phyloP scores from a whole-genome alignment of 2,113 vertebrate genomes.

The Xiphias gladius region DNA sequence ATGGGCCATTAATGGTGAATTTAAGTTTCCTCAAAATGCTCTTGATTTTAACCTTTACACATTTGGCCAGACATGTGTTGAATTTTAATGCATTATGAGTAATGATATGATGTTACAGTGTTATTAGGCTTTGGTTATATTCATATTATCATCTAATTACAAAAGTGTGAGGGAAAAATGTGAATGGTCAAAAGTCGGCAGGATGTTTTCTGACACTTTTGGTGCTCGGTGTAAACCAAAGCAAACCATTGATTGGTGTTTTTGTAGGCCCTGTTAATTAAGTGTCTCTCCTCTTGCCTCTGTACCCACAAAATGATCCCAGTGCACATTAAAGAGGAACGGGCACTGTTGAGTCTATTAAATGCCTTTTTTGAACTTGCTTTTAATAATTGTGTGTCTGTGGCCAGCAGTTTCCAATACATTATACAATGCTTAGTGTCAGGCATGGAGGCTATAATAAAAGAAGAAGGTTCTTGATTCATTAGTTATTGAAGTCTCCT shows the following conservation, averaged over 20 bases:
- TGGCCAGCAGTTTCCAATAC: conserved; percentile 69
- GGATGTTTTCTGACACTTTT: conserved; percentile 53
- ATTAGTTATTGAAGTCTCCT: conserved; percentile 80
- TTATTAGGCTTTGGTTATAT: conserved; percentile 21
- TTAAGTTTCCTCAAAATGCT: conserved; percentile 35
- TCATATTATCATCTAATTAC: conserved; percentile 53
- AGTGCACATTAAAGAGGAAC: conserved; percentile 67
- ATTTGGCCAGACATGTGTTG: conserved; percentile 16
- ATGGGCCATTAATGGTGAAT: conserved; percentile 26
- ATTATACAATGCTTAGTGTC: conserved; percentile 81
- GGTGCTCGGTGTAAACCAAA: conserved; percentile 40
- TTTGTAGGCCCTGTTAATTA: conserved; percentile 72
- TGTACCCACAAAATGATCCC: conserved; percentile 68
- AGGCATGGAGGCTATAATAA: conserved; percentile 75
- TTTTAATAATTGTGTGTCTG: conserved; percentile 77
- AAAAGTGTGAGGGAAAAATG: conserved; percentile 34
- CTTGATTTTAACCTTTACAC: conserved; percentile 31
- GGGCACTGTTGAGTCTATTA: conserved; percentile 69
- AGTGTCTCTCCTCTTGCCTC: conserved; percentile 59
- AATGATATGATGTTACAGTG: conserved; percentile 24
- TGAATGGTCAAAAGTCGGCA: conserved; percentile 24
- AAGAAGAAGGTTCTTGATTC: conserved; percentile 77
- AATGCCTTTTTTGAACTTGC: conserved; percentile 72
- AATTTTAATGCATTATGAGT: conserved; percentile 50
- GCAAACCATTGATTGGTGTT: conserved; percentile 69